Base-by-base conservation (phyloP, 2,797 vertebrate genomes). In the Crenichthys baileyi region DNA sequence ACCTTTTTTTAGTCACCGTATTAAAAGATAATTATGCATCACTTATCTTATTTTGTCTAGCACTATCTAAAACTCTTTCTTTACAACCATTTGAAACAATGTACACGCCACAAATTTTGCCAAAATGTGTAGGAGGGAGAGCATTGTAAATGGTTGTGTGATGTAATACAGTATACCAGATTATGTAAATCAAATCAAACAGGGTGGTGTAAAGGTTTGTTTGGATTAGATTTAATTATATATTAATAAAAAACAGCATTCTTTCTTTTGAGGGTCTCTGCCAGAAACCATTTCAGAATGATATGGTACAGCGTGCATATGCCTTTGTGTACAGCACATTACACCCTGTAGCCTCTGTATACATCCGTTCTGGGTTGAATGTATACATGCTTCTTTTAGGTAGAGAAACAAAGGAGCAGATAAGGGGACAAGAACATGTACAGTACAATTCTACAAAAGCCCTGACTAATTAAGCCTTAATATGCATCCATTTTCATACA, bases 391-490 rank as follows among this genome's bases (percentile, higher is more conserved):
- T 44, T 44, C 1, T 78, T 72, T 80, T 22, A 67, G 31, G 53
- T 22, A 79, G 12, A 73, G 56, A 83, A 76, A 87, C 70, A 87
- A 85, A 81, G 44, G 74, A 79, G 65, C 53, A 0, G 39, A 70
- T 53, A 60, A 74, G 53, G 63, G 58, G 22, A 31, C 36, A 36
- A 73, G 41, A 20, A 50, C 39, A 73, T 75, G 75, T 63, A 87
- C 75, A 80, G 58, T 65, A 72, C 78, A 83, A 77, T 76, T 83
- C 85, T 83, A 80, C 86, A 84, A 86, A 91, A 91, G 55, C 86
- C 90, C 88, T 89, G 79, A 89, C 91, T 92, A 93, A 94, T 93
- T 91, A 91, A 89, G 83, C 82, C 85, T 86, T 93, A 93, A 94
- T 93, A 87, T 91, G 85, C 83, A 92, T 58, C 84, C 87, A 89